Evolutionary conservation across 1,140 invertebrate genomes (phyloP).

Genomic region (Nasonia longicornis): DNA sequence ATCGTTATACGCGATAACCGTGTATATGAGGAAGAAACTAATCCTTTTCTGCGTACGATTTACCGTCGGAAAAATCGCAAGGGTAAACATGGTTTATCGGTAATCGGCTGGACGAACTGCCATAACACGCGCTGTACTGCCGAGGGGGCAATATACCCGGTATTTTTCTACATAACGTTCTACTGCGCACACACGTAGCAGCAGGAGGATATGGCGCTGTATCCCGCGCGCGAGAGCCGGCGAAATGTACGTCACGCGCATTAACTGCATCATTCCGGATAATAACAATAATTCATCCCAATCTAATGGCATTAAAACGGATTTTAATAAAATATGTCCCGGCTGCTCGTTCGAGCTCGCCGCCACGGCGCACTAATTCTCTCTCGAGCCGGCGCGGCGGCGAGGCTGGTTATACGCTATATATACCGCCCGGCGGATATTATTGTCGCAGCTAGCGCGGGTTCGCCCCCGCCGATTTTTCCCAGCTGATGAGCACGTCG

Average conservation of each 20-base stretch:
- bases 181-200: too few species aligned
- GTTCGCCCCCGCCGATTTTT: too few species aligned
- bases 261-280: slow-evolving; percentile 43
- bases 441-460: not conserved
- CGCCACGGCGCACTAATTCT: too few species aligned
- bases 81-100: not conserved
- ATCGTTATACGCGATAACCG: too few species aligned
- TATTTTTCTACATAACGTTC: too few species aligned
- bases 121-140: not conserved
- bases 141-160: too few species aligned
- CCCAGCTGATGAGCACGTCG: not conserved
- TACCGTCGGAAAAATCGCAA: not conserved
- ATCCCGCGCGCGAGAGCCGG: too few species aligned
- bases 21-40: too few species aligned
- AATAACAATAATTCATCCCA: slow-evolving; percentile 45
- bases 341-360: not conserved
- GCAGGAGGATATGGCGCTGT: too few species aligned
- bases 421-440: too few species aligned
- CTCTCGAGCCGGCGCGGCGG: too few species aligned
- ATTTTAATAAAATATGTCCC: slow-evolving; percentile 47
- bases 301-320: slow-evolving; percentile 43
- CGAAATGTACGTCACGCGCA: slow-evolving; percentile 24
- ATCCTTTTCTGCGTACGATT: not conserved
- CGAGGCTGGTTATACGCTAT: too few species aligned
- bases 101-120: not conserved